Base-by-base conservation (phyloP, 2,888 invertebrate genomes). In the Parnassius orleans region DNA sequence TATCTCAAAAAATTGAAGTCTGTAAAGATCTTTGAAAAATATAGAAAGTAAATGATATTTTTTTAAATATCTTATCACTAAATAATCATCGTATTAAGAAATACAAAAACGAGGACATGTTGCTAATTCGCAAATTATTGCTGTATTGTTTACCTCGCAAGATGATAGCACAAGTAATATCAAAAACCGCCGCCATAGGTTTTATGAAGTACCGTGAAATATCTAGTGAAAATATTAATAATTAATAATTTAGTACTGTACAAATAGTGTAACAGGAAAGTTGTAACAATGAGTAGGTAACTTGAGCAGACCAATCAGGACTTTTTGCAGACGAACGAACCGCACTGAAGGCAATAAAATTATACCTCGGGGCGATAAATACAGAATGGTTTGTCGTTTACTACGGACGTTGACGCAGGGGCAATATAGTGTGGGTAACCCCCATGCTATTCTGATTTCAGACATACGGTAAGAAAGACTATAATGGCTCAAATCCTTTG, bases 301-400 rank as follows among this genome's bases (percentile, higher is more conserved):
- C 52, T 47, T 12, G 46, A 50, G 33, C 53, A 53, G 59, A 54
- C 61, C 63, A 53, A 66, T 66, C 61, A 63, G 63, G 66, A 63
- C 24, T 65, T 66, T 66, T 65, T 56, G 47, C 61, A 58, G 42
- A 46, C 43, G 55, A 62, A 61, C 60, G 64, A 60, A 64, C 60
- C 56, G 64, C 60, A 65, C 66, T 65, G 69, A 73, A 77, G 70
- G 77, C 77, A 81, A 82, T 81, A 82, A 79, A 74, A 68, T 65
- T 68, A 69, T 77, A 66, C 75, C 81, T 75, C 61, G 68, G 68
- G 73, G 79, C 76, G 74, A 74, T 72, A 72, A 75, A 76, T 73
- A 75, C 65, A 67, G 61, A 68, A 70, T 72, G 70, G 68, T 69
- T 71, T 61, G 66, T 64, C 67, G 60, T 64, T 64, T 56, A 24